A percentile compares a stretch with the other conserved stretches of the same genome.
These are phyloP conservation scores for Antigone vipio DNA, from an alignment of 2,113 vertebrate genomes.

Conservation along the genomic window DNA sequence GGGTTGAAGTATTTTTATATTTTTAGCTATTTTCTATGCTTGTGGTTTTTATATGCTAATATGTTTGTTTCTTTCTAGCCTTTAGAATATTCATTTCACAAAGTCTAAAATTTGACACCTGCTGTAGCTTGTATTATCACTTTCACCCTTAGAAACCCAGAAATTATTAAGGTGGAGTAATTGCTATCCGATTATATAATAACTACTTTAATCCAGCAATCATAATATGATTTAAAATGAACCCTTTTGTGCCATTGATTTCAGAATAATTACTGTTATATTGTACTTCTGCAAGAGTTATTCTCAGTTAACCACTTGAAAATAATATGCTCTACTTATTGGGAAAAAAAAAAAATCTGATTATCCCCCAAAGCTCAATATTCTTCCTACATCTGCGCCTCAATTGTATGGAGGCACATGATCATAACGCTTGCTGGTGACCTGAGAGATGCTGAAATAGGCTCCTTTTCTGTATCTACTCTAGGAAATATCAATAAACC, in stretches of 20 bases:
- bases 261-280: constrained; percentile 64
- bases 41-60: constrained; percentile 64
- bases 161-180: constrained; percentile 59
- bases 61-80: constrained; percentile 44
- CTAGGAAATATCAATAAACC: not conserved
- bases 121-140: constrained; percentile 35
- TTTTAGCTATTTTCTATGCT: constrained; percentile 2
- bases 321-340: constrained; percentile 56
- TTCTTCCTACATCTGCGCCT: constrained; percentile 33
- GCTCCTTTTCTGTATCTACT: not conserved
- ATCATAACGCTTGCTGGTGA: constrained; percentile 10
- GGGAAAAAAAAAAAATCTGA: constrained; percentile 34
- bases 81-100: constrained; percentile 2
- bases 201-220: constrained; percentile 58
- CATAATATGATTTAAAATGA: constrained; percentile 61
- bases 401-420: not conserved
- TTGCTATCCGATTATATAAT: constrained; percentile 52
- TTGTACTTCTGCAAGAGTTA: constrained; percentile 49
- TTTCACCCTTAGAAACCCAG: constrained; percentile 53
- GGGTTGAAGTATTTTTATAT: not conserved
- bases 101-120: constrained; percentile 41
- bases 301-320: constrained; percentile 64
- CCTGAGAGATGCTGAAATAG: not conserved
- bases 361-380: constrained; percentile 35
- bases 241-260: constrained; percentile 62